Evolutionary conservation across 2,888 invertebrate species (phyloP), one percentile per base, ranked within the genome.

Genomic region (Miltochrista miniata): DNA sequence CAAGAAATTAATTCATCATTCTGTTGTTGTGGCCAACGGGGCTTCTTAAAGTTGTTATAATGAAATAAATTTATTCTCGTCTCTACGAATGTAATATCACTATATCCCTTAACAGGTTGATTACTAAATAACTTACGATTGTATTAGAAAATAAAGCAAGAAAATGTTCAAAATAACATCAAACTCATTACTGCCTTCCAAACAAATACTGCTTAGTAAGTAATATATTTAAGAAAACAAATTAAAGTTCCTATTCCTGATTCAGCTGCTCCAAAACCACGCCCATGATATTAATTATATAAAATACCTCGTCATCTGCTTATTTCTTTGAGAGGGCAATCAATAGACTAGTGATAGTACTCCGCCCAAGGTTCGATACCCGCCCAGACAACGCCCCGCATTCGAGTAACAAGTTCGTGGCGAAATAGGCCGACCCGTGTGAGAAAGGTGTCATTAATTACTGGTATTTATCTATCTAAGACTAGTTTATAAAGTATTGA

Each of bases 261-360:
- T 69, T 68, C 81, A 80, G 74, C 79, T 82, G 79, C 68, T 51
- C 62, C 29, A 29, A 8, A 55, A 56, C 67, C 74, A 79, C 81
- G 79, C 81, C 80, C 50, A 48, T 43, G 36, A 66, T 64, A 79
- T 77, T 79, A 81, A 81, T 81, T 70, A 75, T 60, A 61, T 54
- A 55, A 69, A 76, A 79, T 76, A 71, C 69, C 61, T 54, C 61
- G 74, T 79, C 75, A 76, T 76, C 74, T 76, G 68, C 65, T 50
- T 61, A 62, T 68, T 68, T 62, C 62, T 64, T 42, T 41, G 47
- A 52, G 41, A 43, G 45, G 47, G 42, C 52, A 53, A 48, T 48
- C 45, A 48, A 39, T 40, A 34, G 46, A 31, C 34, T 62, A 72
- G 75, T 74, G 74, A 74, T 60, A 53, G 64, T 56, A 58, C 67